Evolutionary conservation across 2,888 invertebrate genomes (phyloP).

Genomic region (Vesta saturnalis): DNA sequence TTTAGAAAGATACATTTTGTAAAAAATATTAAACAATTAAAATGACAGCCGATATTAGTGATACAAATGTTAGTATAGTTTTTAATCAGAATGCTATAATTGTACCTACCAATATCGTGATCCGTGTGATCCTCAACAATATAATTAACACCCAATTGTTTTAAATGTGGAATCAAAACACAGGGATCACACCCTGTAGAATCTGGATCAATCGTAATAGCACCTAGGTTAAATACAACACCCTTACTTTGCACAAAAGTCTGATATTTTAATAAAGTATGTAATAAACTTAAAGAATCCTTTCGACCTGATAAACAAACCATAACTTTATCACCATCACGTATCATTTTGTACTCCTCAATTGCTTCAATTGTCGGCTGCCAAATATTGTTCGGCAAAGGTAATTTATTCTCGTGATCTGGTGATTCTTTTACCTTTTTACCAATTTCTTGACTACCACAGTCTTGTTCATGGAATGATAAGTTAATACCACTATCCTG

Average conservation of each 20-base stretch:
- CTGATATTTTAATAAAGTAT: conserved; percentile 86
- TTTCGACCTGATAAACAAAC: conserved; percentile 88
- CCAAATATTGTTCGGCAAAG: conserved; percentile 83
- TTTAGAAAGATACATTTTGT: conserved; percentile 56
- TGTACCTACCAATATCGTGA: conserved; percentile 49
- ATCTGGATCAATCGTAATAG: conserved; percentile 81
- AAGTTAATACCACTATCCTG: conserved; percentile 83
- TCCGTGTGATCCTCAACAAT: conserved; percentile 71
- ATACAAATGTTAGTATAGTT: too few relatives aligned
- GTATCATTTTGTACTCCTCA: conserved; percentile 85
- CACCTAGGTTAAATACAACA: conserved; percentile 75
- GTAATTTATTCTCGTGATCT: conserved; percentile 53
- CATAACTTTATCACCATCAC: conserved; percentile 82
- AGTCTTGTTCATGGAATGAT: conserved; percentile 75
- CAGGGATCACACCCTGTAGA: conserved; percentile 65
- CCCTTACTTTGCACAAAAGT: conserved; percentile 79
- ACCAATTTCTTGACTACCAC: conserved; percentile 46
- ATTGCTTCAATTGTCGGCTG: conserved; percentile 84
- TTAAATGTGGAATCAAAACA: conserved; percentile 78
- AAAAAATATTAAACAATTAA: background rate
- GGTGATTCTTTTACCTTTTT: conserved; percentile 46
- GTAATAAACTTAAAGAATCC: conserved; percentile 84
- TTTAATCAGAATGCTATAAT: conserved; percentile 4
- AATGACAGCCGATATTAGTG: too few relatives aligned
- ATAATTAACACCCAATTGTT: conserved; percentile 77